These are phyloP conservation scores for Helicolenus hilgendorfi DNA, from an alignment of 2,797 vertebrate species.

Conservation along the genomic window DNA sequence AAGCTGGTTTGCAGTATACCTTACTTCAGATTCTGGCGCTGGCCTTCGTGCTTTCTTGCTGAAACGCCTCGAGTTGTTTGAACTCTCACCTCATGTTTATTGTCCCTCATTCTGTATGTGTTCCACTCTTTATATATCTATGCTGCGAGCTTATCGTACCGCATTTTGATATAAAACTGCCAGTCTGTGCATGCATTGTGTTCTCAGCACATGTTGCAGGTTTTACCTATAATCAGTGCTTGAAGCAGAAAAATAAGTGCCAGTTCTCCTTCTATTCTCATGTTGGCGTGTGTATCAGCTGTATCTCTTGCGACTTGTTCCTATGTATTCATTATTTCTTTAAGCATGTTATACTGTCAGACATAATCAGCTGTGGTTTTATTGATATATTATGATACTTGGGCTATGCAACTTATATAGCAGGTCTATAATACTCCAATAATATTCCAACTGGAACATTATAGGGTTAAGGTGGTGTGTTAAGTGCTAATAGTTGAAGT, in stretches of 20 bases:
- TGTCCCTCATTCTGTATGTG: not conserved
- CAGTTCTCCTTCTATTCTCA: no score
- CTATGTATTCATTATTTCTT: no score
- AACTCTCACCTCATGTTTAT: not conserved
- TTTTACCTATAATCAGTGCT: not conserved
- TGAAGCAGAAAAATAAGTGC: no score
- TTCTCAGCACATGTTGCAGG: slow-evolving; percentile 3
- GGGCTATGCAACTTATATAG: no score
- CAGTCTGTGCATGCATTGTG: not conserved
- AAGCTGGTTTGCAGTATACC: not conserved
- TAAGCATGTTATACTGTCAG: no score
- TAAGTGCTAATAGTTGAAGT: no score
- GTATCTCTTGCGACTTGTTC: accelerated
- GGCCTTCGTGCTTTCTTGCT: not conserved
- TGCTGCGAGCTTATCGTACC: not conserved
- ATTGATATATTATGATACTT: no score
- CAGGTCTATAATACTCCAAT: no score
- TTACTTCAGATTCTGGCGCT: slow-evolving; percentile 2
- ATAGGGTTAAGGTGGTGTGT: no score
- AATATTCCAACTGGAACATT: no score
- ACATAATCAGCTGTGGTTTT: no score
- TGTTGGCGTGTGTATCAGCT: no score
- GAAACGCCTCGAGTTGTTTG: slow-evolving; percentile 12
- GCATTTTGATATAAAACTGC: not conserved
- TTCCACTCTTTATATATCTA: not conserved